Evolutionary conservation across 2,888 invertebrate species (phyloP).

Genomic region (Lydus trimaculatus): DNA sequence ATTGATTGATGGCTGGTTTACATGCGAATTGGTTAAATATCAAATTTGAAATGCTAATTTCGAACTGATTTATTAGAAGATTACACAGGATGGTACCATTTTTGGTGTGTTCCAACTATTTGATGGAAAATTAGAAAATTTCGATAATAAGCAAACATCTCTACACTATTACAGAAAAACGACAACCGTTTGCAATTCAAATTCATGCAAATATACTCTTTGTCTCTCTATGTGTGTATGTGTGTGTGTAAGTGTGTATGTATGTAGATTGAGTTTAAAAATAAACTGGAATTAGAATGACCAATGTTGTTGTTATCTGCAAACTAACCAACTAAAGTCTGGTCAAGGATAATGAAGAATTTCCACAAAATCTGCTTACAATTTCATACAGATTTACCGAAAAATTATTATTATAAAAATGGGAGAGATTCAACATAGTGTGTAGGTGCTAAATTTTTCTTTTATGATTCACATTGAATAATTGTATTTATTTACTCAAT

Average conservation of each 20-base stretch:
- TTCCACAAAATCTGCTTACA: background rate
- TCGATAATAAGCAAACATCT: background rate
- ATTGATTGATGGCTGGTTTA: background rate
- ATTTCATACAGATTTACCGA: background rate
- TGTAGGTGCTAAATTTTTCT: background rate
- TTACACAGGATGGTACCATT: background rate
- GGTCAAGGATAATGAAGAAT: conserved; percentile 6
- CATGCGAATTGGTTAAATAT: background rate
- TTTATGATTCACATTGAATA: background rate
- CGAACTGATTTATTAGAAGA: background rate
- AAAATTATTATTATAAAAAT: too few species aligned
- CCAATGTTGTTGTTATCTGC: background rate
- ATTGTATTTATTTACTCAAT: background rate
- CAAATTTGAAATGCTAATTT: background rate
- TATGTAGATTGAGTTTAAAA: background rate
- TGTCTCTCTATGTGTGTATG: background rate
- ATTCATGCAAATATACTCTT: background rate
- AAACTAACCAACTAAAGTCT: background rate
- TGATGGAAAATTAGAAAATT: too few species aligned
- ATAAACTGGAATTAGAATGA: conserved; percentile 8
- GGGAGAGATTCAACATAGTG: background rate
- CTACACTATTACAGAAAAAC: too few species aligned
- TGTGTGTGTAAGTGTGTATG: background rate
- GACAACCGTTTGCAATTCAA: background rate
- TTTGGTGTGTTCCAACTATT: background rate